Evolutionary conservation across 2,113 vertebrate genomes (phyloP).

Genomic region (Vidua chalybeata): DNA sequence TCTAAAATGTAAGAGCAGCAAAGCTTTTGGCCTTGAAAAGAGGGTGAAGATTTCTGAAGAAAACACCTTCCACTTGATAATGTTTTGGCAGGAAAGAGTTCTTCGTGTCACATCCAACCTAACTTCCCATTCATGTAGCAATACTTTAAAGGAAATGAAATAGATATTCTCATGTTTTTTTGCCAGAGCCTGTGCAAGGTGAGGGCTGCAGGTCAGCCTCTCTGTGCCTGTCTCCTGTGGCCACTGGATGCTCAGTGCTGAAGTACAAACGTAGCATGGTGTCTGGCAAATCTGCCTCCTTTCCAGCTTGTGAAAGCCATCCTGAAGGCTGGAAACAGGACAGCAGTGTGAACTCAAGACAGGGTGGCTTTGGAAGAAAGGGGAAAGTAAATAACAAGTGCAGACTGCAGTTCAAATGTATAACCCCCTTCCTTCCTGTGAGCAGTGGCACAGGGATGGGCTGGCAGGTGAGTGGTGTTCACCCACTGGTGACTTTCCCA

Average conservation of each 20-base stretch:
- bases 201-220: not conserved
- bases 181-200: not conserved
- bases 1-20: not conserved
- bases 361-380: not conserved
- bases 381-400: not conserved
- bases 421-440: slow-evolving; percentile 40
- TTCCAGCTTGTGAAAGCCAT: not conserved
- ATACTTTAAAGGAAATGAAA: not conserved
- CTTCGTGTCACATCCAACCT: not conserved
- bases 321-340: not conserved
- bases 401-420: not conserved
- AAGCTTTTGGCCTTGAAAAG: not conserved
- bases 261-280: rapidly evolving
- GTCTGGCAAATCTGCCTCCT: rapidly evolving
- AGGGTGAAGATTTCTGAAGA: not conserved
- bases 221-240: not conserved
- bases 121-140: not conserved
- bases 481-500: slow-evolving; percentile 39
- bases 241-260: rapidly evolving
- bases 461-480: not conserved
- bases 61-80: not conserved
- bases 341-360: not conserved
- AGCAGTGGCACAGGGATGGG: not conserved
- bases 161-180: not conserved
- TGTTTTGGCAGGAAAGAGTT: not conserved